Base-by-base conservation (phyloP, 2,888 invertebrate genomes). In the Cordilura impudica region DNA sequence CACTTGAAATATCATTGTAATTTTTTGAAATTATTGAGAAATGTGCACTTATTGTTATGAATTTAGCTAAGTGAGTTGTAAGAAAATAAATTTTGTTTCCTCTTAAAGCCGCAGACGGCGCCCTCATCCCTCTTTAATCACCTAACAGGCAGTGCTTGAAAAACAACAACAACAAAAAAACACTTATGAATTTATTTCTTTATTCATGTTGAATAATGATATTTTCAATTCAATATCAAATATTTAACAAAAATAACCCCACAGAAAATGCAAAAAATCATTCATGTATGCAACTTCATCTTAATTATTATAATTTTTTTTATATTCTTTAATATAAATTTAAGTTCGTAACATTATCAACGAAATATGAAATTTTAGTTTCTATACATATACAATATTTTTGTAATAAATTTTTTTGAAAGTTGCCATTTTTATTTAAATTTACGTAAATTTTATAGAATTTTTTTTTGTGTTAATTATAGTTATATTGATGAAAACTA, bases 361-460 rank as follows among this genome's bases (percentile, higher is more conserved):
- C 78, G 78, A 81, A 81, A 77, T 69, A 53, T 72, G 29, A 77
- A 70, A 66, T 51, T 51, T 16, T 16, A 23, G 35, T n/a, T 39
- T 35, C 35, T 39, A 31, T 12, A 31, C 31, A 10, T 31, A 31
- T 31, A 31, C 31, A 3, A 26, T 26, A 51, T 47, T 65, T 51
- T 58, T 70, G 18, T 39, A 60, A 43, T 31, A 61, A 60, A 67
- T 73, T 39, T 67, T 73, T 75, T 75, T 63, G 60, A 81, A 78
- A 69, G 81, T 81, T 81, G 81, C 81, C 81, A 81, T 81, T 81
- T 72, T 80, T 72, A 47, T 16, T 58, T 58, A 74, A 66, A 66
- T 66, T 71, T 74, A 70, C 19, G 63, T 67, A 35, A 35, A 43
- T 66, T 65, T 72, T 61, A 66, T 65, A 56, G 31, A 39, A 78